Conservation (phyloP, 2,888 invertebrate species). For the Machimus atricapillus region DNA sequence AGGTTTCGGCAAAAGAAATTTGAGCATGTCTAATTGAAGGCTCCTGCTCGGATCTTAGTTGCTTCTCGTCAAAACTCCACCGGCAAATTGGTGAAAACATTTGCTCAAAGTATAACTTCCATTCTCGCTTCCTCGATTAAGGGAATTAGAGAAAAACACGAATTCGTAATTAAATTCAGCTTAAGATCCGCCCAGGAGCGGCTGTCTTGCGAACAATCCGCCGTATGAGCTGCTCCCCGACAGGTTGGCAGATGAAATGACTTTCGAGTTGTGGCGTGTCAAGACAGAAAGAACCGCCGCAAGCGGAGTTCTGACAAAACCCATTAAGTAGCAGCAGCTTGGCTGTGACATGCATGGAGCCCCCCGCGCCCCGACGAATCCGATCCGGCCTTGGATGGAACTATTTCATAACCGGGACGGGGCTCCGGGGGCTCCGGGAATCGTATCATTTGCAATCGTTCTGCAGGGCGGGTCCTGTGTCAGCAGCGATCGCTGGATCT, state of each 20-base stretch:
- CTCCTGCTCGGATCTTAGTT: background rate
- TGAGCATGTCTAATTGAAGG: background rate
- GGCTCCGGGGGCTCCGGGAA: background rate
- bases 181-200: background rate
- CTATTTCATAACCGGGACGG: background rate
- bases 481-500: constrained; percentile 10
- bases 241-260: background rate
- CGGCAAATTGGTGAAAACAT: background rate
- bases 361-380: background rate
- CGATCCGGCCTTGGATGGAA: background rate
- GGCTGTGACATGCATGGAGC: background rate
- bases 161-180: background rate
- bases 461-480: background rate
- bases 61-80: background rate
- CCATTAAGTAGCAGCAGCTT: background rate
- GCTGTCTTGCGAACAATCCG: background rate
- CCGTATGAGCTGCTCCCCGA: background rate
- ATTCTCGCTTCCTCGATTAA: background rate
- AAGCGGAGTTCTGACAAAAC: background rate
- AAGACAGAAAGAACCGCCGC: constrained; percentile 1
- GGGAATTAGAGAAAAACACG: background rate
- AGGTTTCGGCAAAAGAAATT: background rate
- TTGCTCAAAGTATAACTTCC: background rate
- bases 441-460: constrained; percentile 7
- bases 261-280: background rate